These are phyloP conservation scores for Cheilinus undulatus DNA, from an alignment of 2,113 vertebrate species.

Conservation along the genomic window DNA sequence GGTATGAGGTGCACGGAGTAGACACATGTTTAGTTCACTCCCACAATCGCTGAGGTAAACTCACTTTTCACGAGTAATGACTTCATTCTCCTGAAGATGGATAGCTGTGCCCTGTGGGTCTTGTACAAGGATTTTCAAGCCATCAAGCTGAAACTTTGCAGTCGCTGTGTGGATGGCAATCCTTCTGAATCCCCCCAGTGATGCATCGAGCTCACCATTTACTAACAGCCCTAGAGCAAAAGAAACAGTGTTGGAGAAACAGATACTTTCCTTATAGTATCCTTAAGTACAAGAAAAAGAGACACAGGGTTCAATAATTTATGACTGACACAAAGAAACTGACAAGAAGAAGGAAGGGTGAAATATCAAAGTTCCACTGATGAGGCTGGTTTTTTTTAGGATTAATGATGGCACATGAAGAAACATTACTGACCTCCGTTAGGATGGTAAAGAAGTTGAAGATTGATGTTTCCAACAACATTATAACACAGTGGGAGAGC, in stretches of 20 bases:
- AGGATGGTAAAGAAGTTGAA: constrained; percentile 72
- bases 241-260: not conserved
- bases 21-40: too few species aligned
- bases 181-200: constrained; percentile 58
- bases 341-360: not conserved
- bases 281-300: too few species aligned
- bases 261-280: not conserved
- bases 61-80: constrained; percentile 51
- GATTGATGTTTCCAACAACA: constrained; percentile 5
- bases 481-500: constrained; percentile 76
- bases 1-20: too few species aligned
- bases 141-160: constrained; percentile 43
- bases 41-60: too few species aligned
- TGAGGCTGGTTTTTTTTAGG: not conserved
- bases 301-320: too few species aligned
- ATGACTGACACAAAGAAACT: not conserved
- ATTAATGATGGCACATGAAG: not conserved
- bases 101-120: not conserved
- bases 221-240: constrained; percentile 66
- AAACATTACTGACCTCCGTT: constrained; percentile 61
- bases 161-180: constrained; percentile 61
- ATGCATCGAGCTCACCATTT: constrained; percentile 65
- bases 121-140: constrained; percentile 5
- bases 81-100: not conserved
- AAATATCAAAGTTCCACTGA: not conserved